These are phyloP conservation scores for Oreochromis spilurus DNA, from an alignment of 2,113 vertebrate genomes.

Conservation along the genomic window DNA sequence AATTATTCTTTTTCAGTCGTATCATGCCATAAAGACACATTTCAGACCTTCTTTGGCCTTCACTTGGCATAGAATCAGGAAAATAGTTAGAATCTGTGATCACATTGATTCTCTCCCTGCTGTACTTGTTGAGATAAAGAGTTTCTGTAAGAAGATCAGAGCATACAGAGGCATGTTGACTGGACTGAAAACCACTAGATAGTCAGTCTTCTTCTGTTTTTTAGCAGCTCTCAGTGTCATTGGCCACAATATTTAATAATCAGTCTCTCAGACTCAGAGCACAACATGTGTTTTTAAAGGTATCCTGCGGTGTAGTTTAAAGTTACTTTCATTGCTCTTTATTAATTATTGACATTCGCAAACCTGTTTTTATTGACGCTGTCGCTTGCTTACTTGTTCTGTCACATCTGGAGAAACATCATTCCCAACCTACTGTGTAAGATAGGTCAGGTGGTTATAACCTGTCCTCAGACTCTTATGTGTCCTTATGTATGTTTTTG, in stretches of 20 bases:
- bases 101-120: neutral
- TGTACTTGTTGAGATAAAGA: neutral
- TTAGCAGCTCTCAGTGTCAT: neutral
- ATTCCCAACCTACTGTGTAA: neutral
- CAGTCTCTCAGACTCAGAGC: neutral
- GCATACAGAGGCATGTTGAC: neutral
- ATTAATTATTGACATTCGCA: neutral
- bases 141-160: neutral
- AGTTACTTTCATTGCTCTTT: neutral
- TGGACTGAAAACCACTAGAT: neutral
- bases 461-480: neutral
- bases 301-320: neutral
- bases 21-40: neutral
- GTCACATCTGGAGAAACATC: neutral
- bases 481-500: neutral
- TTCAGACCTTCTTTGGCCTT: neutral
- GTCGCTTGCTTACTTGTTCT: too few species aligned
- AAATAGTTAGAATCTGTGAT: neutral
- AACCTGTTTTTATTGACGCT: neutral
- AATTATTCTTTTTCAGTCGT: neutral
- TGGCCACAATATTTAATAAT: neutral
- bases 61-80: neutral
- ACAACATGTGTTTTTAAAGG: neutral
- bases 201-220: neutral
- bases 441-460: neutral